phyloP scores from a whole-genome alignment of 1,140 invertebrate genomes.

The Tetramorium alpestre region DNA sequence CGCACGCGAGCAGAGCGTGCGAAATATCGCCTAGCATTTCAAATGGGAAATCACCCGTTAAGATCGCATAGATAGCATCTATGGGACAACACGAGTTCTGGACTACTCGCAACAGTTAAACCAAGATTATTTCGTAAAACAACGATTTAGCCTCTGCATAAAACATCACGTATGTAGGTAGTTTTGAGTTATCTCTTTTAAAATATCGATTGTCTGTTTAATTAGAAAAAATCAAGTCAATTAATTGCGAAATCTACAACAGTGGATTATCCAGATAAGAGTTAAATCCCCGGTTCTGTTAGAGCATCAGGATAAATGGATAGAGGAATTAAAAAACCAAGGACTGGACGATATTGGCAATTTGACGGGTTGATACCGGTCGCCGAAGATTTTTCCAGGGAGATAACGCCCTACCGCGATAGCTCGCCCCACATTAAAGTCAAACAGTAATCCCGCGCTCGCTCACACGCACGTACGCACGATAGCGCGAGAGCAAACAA shows the following conservation, averaged over 20 bases:
- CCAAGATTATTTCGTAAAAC: not conserved
- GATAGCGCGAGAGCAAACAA: slow-evolving; percentile 39
- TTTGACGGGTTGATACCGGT: not conserved
- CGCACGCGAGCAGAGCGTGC: slow-evolving; percentile 8
- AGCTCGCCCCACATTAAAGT: slow-evolving; percentile 24
- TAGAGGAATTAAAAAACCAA: slow-evolving; percentile 6
- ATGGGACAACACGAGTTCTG: too few relatives aligned
- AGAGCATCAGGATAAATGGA: not conserved
- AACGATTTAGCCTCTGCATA: not conserved
- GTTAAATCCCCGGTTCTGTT: slow-evolving; percentile 8
- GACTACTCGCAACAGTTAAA: not conserved
- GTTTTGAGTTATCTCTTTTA: not conserved
- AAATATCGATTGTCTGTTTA: not conserved
- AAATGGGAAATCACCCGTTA: slow-evolving; percentile 26
- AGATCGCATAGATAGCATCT: slow-evolving; percentile 25
- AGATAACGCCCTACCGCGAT: slow-evolving; percentile 29
- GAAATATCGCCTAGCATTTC: slow-evolving; percentile 32
- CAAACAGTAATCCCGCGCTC: slow-evolving; percentile 22
- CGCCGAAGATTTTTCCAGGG: slow-evolving; percentile 8
- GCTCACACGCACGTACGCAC: slow-evolving; percentile 9
- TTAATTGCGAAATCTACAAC: not conserved
- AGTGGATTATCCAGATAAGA: not conserved
- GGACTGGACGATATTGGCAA: slow-evolving; percentile 17
- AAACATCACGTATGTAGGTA: not conserved
- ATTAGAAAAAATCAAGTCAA: not conserved